These are phyloP conservation scores for Cephus runcator DNA, from an alignment of 2,888 invertebrate species.

Conservation along the genomic window DNA sequence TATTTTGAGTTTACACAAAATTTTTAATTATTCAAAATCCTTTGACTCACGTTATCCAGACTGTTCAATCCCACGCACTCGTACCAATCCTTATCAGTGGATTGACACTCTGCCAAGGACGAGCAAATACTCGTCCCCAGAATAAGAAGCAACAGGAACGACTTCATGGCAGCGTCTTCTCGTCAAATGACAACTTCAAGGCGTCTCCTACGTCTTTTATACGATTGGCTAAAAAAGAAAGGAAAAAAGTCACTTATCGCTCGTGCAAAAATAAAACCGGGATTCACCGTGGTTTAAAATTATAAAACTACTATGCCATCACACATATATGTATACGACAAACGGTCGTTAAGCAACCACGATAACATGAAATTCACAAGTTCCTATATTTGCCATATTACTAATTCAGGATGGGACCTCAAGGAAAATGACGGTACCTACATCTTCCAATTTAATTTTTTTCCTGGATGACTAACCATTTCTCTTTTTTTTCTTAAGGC, in stretches of 20 bases:
- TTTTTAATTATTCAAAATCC: neutral
- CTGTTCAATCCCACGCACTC: conserved; percentile 22
- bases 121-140: neutral
- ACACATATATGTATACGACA: neutral
- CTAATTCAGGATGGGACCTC: neutral
- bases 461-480: neutral
- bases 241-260: neutral
- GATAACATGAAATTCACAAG: neutral
- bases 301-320: neutral
- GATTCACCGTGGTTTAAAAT: neutral
- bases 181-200: neutral
- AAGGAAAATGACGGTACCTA: neutral
- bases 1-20: neutral
- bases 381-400: neutral
- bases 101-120: neutral
- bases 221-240: neutral
- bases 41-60: conserved; percentile 14
- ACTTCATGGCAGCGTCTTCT: neutral
- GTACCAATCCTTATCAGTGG: conserved; percentile 13
- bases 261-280: neutral
- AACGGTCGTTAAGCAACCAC: neutral
- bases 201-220: neutral
- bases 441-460: neutral
- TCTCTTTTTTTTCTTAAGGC: neutral
- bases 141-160: neutral